phyloP scores from a whole-genome alignment of 2,113 vertebrate species.

The Forbesichthys papilliferus region DNA sequence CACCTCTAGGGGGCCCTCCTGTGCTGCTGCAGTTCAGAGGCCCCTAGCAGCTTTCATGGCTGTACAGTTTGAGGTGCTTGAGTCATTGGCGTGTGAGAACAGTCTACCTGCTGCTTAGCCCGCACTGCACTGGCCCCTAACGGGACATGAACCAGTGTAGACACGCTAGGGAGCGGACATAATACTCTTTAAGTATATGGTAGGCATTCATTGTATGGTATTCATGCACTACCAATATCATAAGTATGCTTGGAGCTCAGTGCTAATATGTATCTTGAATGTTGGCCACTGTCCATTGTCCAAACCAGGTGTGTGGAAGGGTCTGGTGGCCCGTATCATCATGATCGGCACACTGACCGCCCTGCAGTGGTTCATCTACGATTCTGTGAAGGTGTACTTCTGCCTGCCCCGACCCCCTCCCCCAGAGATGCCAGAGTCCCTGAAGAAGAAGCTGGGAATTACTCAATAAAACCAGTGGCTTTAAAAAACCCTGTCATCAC shows the following conservation, averaged over 20 bases:
- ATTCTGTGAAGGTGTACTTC: conserved; percentile 99
- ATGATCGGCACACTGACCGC: conserved; percentile 99
- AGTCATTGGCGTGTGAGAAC: conserved; percentile 96
- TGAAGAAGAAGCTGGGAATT: conserved; percentile 97
- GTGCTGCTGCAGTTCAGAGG: conserved; percentile 77
- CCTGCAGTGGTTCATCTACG: conserved; percentile 99
- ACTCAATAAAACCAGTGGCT: conserved; percentile 75
- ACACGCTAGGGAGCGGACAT: conserved; percentile 55
- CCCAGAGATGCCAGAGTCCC: conserved; percentile 97
- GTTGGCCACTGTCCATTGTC: background rate
- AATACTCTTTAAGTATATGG: background rate
- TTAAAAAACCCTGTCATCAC: background rate
- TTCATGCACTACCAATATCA: background rate
- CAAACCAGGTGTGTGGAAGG: conserved; percentile 94
- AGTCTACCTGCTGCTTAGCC: conserved; percentile 86
- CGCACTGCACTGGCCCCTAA: conserved; percentile 44
- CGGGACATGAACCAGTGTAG: conserved; percentile 46
- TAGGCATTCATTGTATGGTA: background rate
- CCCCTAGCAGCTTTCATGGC: conserved; percentile 86
- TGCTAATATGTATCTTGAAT: background rate
- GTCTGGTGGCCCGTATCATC: conserved; percentile 96
- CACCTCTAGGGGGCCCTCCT: conserved; percentile 87
- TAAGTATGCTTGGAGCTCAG: too few species aligned
- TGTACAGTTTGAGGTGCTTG: conserved; percentile 94
- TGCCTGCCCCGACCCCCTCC: conserved; percentile 96